A percentile compares a stretch with the other conserved stretches of the same genome.
Conservation (phyloP, 2,113 vertebrate species). For the Acrocephalus arundinaceus region DNA sequence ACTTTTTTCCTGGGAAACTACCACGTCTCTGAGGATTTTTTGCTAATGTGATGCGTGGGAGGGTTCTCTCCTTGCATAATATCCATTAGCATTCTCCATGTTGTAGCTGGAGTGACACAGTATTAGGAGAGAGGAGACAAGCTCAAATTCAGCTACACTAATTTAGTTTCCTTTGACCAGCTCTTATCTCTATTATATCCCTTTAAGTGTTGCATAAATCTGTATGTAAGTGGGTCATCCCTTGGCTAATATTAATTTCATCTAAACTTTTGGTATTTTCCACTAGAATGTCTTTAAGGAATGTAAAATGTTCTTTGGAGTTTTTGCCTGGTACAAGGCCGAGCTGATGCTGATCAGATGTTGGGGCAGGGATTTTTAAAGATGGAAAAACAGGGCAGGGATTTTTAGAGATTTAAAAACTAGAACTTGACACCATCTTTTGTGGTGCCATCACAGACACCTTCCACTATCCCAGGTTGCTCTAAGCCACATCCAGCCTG, state of each 20-base stretch:
- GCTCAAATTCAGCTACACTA: neutral
- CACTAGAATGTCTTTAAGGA: neutral
- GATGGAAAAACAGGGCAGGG: neutral
- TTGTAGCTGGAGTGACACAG: neutral
- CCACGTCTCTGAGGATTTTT: neutral
- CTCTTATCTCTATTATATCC: neutral
- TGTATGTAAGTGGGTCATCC: neutral
- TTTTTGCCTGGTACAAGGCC: neutral
- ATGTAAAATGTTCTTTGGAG: neutral
- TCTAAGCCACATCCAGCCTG: rapidly evolving
- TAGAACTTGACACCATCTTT: neutral
- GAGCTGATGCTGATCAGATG: neutral
- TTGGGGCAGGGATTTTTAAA: neutral
- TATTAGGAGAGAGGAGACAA: neutral
- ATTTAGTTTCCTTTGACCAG: constrained; percentile 5
- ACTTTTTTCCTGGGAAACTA: neutral
- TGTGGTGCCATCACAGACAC: neutral
- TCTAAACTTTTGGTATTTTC: neutral
- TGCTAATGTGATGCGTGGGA: neutral
- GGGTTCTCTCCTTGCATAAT: constrained; percentile 40
- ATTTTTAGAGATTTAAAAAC: neutral
- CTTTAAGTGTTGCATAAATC: neutral
- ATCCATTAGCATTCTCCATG: neutral
- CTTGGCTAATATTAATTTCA: neutral
- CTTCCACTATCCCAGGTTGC: rapidly evolving